Conservation (phyloP, 2,888 invertebrate genomes). For the Polydrusus cervinus region DNA sequence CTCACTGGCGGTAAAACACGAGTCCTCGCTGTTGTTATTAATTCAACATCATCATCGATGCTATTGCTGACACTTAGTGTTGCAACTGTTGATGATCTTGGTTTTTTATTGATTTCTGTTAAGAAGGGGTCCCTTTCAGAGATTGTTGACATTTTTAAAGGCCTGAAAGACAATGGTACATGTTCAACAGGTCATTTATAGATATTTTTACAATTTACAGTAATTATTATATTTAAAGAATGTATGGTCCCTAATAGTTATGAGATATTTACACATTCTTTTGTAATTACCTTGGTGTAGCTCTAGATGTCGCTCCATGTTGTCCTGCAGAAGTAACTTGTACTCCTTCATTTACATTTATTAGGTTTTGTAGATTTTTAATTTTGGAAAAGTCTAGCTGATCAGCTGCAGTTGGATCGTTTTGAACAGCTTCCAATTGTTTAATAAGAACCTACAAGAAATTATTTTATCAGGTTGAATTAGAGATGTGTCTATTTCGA, state of each 20-base stretch:
- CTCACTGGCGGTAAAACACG: conserved; percentile 66
- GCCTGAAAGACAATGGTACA: conserved; percentile 27
- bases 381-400: conserved; percentile 65
- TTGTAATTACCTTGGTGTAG: conserved; percentile 41
- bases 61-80: conserved; percentile 58
- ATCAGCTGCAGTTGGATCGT: conserved; percentile 65
- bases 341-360: conserved; percentile 61
- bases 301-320: conserved; percentile 60
- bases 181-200: too few species aligned
- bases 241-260: too few species aligned
- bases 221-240: too few species aligned
- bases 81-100: conserved; percentile 52
- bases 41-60: conserved; percentile 57
- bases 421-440: conserved; percentile 62
- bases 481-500: too few species aligned
- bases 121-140: conserved; percentile 48
- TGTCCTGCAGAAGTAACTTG: conserved; percentile 60
- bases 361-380: conserved; percentile 63
- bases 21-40: conserved; percentile 45
- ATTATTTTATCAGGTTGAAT: too few species aligned
- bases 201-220: not conserved
- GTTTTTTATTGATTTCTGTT: conserved; percentile 57
- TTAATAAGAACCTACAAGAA: conserved; percentile 49
- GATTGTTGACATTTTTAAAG: conserved; percentile 52
- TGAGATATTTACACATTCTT: too few species aligned